phyloP scores from a whole-genome alignment of 2,888 invertebrate species.

The Calameuta idolon region DNA sequence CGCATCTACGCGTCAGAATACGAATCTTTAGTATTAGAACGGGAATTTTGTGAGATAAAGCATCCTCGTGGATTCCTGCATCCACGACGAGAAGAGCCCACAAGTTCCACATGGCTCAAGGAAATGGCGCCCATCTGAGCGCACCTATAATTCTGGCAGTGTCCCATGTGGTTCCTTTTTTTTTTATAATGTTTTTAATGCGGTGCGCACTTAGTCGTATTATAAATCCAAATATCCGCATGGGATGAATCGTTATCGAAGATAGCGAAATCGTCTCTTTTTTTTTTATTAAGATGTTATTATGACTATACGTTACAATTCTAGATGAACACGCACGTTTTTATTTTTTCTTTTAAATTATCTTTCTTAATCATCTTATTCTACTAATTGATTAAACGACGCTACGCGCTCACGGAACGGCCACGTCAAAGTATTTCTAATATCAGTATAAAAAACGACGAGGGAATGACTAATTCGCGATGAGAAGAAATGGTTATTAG shows the following conservation, averaged over 20 bases:
- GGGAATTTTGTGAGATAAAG: neutral
- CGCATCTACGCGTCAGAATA: neutral
- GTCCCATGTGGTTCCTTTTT: neutral
- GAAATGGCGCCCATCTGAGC: neutral
- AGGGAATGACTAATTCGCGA: conserved; percentile 1
- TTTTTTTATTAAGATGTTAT: neutral
- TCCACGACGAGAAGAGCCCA: neutral
- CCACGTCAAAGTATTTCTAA: conserved; percentile 9
- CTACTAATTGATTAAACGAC: conserved; percentile 43
- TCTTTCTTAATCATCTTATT: conserved; percentile 15
- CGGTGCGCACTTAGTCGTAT: neutral
- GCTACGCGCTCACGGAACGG: neutral
- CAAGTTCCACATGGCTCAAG: neutral
- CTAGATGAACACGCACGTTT: conserved; percentile 55
- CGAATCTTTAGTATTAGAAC: neutral
- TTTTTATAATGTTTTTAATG: neutral
- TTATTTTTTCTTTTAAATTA: conserved; percentile 26
- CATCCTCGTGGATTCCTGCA: neutral
- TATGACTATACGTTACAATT: conserved; percentile 42
- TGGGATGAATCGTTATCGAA: neutral
- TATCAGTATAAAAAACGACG: conserved; percentile 7
- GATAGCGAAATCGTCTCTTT: neutral
- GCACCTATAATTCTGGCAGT: neutral
- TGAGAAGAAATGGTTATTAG: neutral
- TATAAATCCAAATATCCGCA: neutral